Conservation (phyloP, 2,113 vertebrate species). For the Oryzias javanicus region DNA sequence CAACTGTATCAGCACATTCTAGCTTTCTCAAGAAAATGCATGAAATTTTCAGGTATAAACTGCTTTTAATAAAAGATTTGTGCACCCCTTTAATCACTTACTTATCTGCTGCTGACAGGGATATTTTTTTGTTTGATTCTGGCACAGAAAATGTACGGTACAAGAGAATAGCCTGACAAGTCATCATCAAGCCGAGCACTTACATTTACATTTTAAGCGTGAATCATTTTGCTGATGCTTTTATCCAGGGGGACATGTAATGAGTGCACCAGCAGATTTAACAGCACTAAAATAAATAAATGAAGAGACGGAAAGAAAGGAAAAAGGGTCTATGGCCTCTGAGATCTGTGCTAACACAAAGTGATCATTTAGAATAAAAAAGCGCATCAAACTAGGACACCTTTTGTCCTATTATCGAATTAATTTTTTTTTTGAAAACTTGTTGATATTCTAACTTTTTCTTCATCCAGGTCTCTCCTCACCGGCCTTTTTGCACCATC, state of each 20-base stretch:
- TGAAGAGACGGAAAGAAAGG: constrained; percentile 2
- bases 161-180: constrained; percentile 31
- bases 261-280: constrained; percentile 31
- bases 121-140: constrained; percentile 62
- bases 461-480: constrained; percentile 85
- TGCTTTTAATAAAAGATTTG: constrained; percentile 43
- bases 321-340: not conserved
- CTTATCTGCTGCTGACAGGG: constrained; percentile 47
- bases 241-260: constrained; percentile 24
- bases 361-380: constrained; percentile 11
- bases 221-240: constrained; percentile 45
- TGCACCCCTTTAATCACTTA: constrained; percentile 56
- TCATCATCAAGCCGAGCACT: constrained; percentile 55
- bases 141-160: constrained; percentile 44
- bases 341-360: constrained; percentile 5
- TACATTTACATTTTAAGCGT: constrained; percentile 63
- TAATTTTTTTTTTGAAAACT: not conserved
- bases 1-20: constrained; percentile 14
- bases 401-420: not conserved
- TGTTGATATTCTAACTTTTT: not conserved
- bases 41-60: not conserved
- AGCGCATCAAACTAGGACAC: not conserved
- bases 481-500: constrained; percentile 88
- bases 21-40: not conserved
- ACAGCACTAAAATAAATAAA: constrained; percentile 7